Evolutionary conservation across 1,140 invertebrate genomes (phyloP).

Genomic region (Zaprionus kolodkinae): DNA sequence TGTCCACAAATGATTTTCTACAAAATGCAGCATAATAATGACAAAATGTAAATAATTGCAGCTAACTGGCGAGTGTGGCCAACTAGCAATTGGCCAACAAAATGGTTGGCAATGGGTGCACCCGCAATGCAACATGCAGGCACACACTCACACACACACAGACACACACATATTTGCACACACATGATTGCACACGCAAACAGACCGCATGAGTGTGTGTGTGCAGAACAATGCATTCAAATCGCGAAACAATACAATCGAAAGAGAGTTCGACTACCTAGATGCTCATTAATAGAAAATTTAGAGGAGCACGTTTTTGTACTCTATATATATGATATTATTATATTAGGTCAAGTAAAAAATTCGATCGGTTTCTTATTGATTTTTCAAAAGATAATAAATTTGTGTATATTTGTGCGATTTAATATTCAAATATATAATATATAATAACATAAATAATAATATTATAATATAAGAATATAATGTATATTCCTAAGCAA

Average conservation of each 20-base stretch:
- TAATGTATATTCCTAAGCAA: too few relatives aligned
- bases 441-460: too few relatives aligned
- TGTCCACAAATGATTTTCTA: conserved; percentile 58
- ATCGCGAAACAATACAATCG: neutral
- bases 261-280: neutral
- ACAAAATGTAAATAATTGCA: conserved; percentile 71
- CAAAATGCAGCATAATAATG: conserved; percentile 65
- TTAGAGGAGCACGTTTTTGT: too few relatives aligned
- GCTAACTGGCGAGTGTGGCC: conserved; percentile 30
- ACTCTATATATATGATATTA: too few relatives aligned
- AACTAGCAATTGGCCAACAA: conserved; percentile 30
- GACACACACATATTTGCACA: neutral
- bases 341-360: too few relatives aligned
- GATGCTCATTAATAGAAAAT: conserved; percentile 13
- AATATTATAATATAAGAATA: too few relatives aligned
- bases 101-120: conserved; percentile 9
- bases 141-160: too few relatives aligned
- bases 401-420: too few relatives aligned
- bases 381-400: too few relatives aligned
- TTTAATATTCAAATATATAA: too few relatives aligned
- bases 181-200: too few relatives aligned
- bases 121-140: neutral
- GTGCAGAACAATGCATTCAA: conserved; percentile 12
- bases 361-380: too few relatives aligned
- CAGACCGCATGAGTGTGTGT: neutral